Base-by-base conservation (phyloP, 1,140 invertebrate genomes). In the Drosophila simulans region DNA sequence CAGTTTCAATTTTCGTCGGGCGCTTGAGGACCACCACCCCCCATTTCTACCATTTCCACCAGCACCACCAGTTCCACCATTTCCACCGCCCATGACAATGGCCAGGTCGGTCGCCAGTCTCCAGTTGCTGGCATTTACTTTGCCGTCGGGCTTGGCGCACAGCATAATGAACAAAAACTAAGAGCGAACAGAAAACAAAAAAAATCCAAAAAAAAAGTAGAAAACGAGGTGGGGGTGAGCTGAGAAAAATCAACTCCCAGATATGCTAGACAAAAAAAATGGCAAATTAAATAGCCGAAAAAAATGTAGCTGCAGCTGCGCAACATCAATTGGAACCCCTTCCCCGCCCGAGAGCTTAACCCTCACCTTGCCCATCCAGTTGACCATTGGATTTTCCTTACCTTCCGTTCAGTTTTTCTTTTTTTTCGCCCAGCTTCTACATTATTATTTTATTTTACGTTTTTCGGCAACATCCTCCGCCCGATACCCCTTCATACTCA, bases 1-100 rank as follows among this genome's bases (percentile, higher is more conserved):
- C 84, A 89, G 84, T 89, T 90, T 89, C 84, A 89, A 89, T 89
- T 89, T 89, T 85, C 84, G 80, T 80, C 81, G 80, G 58, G 12
- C 56, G 51, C 59, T 25, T 54, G 60, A 72, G 42, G 43, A 65
- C 60, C 80, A 27, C 34, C 56, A 25, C 49, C 52, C 42, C 42
- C 3, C 39, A 5, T 8, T 5, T 5, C n/a, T 5, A 5, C n/a
- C 7, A 0, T 13, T 5, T 13, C 0, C 22, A 46, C 51, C 31
- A 51, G 7, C 17, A 22, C 20, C 10, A 7, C 5, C 31, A 31
- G 1, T 31, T 31, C 13, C 31, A 40, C 37, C 37, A 39, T 17
- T 35, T 43, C 43, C 48, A 63, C 46, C 62, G 72, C 52, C 76
- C 76, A 89, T 89, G 84, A 89, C 84, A 89, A 89, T 88, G 72